Evolutionary conservation across 1,140 invertebrate genomes (phyloP).

Genomic region (Aphis craccivora): DNA sequence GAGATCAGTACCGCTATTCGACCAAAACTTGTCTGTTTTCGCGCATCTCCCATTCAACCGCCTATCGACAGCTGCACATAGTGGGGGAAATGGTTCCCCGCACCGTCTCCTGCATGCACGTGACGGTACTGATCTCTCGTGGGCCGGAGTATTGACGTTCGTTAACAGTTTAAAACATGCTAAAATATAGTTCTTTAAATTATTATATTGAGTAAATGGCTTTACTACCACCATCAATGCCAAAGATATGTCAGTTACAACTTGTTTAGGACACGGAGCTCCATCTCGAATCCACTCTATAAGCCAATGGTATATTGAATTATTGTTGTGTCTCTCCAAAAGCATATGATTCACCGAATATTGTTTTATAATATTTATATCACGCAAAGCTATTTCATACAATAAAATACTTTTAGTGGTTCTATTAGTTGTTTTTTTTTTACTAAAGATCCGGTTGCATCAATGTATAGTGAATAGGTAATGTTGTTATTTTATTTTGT

Average conservation of each 20-base stretch:
- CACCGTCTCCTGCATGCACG: no score
- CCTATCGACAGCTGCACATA: no score
- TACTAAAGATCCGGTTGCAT: no score
- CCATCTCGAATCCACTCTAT: constrained; percentile 59
- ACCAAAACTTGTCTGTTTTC: no score
- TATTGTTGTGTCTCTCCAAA: neutral
- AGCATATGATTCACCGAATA: neutral
- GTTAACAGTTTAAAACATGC: neutral
- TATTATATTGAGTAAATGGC: constrained; percentile 57
- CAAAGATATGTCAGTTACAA: constrained; percentile 59
- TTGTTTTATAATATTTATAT: neutral
- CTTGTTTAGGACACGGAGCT: constrained; percentile 60
- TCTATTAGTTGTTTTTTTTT: no score
- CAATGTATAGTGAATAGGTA: no score
- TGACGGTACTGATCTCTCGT: no score
- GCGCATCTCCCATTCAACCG: no score
- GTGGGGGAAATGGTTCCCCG: no score
- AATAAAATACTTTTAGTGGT: neutral
- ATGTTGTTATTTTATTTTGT: no score
- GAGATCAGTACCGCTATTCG: no score
- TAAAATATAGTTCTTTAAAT: constrained; percentile 59
- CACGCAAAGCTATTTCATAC: neutral
- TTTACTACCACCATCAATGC: neutral
- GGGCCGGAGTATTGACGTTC: no score
- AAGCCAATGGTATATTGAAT: neutral